Percentiles rank a stretch among this genome's conserved stretches.
phyloP scores from a whole-genome alignment of 2,797 vertebrate genomes.

The Muscicapa comitata region DNA sequence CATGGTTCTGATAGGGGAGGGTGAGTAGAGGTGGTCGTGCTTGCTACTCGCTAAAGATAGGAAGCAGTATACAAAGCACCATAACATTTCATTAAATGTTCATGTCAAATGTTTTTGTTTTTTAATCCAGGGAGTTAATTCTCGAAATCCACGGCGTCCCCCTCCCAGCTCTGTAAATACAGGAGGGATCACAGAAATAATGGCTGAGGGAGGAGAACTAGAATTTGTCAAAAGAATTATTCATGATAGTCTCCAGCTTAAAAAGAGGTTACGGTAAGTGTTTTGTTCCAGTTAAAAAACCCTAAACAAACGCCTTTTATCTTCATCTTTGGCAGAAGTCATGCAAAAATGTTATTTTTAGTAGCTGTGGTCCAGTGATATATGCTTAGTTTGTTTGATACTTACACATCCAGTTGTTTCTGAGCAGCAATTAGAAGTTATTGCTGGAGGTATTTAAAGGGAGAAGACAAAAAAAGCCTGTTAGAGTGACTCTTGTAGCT shows the following conservation, averaged over 20 bases:
- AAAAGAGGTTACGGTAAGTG: constrained; percentile 87
- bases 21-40: neutral
- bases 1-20: neutral
- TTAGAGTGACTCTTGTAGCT: neutral
- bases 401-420: neutral
- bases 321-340: neutral
- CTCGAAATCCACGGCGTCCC: constrained; percentile 90
- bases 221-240: constrained; percentile 99
- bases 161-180: constrained; percentile 98
- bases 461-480: neutral
- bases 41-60: neutral
- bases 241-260: constrained; percentile 96
- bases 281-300: neutral
- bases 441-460: neutral
- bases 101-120: neutral
- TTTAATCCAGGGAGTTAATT: constrained; percentile 89
- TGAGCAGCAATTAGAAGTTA: neutral
- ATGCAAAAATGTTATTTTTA: neutral
- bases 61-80: neutral
- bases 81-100: neutral
- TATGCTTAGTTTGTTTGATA: neutral
- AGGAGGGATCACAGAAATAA: constrained; percentile 97
- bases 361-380: neutral
- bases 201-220: constrained; percentile 97
- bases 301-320: neutral